Conservation (phyloP, 2,113 vertebrate species). For the Cottus gobio region DNA sequence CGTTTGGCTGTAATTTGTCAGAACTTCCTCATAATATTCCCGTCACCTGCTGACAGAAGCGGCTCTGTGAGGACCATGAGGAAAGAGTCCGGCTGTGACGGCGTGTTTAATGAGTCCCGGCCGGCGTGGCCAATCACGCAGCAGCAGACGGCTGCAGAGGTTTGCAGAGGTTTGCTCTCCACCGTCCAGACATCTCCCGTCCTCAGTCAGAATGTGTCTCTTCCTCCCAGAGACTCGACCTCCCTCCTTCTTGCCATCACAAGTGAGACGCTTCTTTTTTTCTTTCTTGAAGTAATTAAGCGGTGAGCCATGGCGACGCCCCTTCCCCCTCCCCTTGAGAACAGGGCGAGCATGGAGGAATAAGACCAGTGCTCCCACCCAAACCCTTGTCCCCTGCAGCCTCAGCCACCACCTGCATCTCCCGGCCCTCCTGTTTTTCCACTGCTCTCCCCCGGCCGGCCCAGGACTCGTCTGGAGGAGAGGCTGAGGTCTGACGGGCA, state of each 20-base stretch:
- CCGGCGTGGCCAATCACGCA: conserved; percentile 5
- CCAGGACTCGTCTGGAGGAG: background rate
- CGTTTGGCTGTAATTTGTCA: background rate
- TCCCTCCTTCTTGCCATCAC: conserved; percentile 34
- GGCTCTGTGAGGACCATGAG: background rate
- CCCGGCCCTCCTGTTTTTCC: conserved; percentile 10
- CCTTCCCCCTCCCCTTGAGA: conserved; percentile 53
- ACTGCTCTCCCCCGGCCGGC: background rate
- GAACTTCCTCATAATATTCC: conserved; percentile 6
- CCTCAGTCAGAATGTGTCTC: conserved; percentile 6
- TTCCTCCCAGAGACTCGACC: background rate
- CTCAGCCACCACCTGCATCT: background rate
- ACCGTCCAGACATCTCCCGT: background rate
- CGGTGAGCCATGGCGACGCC: conserved; percentile 34
- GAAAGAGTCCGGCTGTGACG: background rate
- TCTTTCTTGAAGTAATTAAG: conserved; percentile 50
- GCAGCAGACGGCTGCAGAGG: background rate
- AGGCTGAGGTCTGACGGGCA: background rate
- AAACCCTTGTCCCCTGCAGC: conserved; percentile 50
- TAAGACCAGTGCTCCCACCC: conserved; percentile 33
- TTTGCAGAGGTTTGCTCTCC: conserved; percentile 4
- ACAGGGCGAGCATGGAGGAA: conserved; percentile 16
- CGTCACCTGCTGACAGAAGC: background rate
- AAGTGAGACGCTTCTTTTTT: conserved; percentile 20
- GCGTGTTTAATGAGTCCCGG: background rate